Conservation (phyloP, 2,797 vertebrate species). For the Atherinosoma microstoma region DNA sequence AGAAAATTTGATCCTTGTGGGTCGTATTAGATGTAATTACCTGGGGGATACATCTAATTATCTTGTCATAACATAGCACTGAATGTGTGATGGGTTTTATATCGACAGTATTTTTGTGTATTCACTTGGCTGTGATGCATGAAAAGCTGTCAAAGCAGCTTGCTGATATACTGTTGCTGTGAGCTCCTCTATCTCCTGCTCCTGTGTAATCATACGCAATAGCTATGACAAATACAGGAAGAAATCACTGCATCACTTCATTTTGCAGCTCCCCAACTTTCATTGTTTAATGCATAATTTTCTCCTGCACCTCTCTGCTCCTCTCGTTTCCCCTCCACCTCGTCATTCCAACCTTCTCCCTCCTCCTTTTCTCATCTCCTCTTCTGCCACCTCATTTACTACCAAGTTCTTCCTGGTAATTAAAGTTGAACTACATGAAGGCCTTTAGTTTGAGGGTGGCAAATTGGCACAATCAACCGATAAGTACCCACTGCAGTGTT, state of each 20-base stretch:
- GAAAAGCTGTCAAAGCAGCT: constrained; percentile 76
- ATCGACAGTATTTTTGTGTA: constrained; percentile 44
- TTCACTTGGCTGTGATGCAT: constrained; percentile 55
- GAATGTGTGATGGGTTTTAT: constrained; percentile 47
- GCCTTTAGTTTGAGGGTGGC: constrained; percentile 32
- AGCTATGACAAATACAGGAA: constrained; percentile 89
- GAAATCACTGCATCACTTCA: constrained; percentile 84
- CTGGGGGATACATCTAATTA: constrained; percentile 61
- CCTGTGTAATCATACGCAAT: constrained; percentile 87
- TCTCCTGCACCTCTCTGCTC: constrained; percentile 55
- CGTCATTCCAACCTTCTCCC: constrained; percentile 42
- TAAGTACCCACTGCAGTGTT: constrained; percentile 37
- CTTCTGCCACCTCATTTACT: constrained; percentile 58
- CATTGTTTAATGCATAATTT: constrained; percentile 89
- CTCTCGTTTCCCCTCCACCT: constrained; percentile 44
- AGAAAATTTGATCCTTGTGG: constrained; percentile 52
- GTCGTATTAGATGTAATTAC: constrained; percentile 65
- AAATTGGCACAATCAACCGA: constrained; percentile 53
- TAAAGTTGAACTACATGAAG: constrained; percentile 65
- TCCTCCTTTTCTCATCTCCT: constrained; percentile 57
- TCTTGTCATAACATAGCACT: constrained; percentile 55
- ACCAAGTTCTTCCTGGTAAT: constrained; percentile 71
- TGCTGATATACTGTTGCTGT: constrained; percentile 82
- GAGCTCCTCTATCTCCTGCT: constrained; percentile 75
- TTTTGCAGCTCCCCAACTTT: constrained; percentile 85